phyloP scores from a whole-genome alignment of 2,113 vertebrate species.

The Laterallus jamaicensis region DNA sequence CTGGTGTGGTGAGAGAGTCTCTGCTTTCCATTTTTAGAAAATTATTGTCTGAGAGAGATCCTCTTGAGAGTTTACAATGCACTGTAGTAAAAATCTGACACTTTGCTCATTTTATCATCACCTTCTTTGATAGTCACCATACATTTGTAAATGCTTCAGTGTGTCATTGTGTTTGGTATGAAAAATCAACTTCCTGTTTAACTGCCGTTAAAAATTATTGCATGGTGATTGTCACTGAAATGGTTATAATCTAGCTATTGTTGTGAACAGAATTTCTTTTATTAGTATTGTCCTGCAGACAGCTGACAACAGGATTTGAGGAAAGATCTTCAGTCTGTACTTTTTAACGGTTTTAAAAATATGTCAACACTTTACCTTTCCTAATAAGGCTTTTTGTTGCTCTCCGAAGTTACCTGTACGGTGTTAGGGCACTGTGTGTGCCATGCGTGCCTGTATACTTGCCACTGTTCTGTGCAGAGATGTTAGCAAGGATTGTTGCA shows the following conservation, averaged over 20 bases:
- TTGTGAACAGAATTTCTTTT: background rate
- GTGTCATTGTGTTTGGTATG: background rate
- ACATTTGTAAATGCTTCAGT: background rate
- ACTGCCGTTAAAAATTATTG: background rate
- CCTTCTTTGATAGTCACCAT: background rate
- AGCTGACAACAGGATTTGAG: background rate
- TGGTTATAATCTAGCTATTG: background rate
- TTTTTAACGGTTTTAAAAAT: background rate
- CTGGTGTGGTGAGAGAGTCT: background rate
- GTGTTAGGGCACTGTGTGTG: background rate
- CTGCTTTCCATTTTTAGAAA: conserved; percentile 1
- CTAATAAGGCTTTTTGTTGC: background rate
- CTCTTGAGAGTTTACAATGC: background rate
- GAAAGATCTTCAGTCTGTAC: background rate
- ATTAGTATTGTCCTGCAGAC: background rate
- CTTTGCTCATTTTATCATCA: background rate
- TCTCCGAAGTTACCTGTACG: background rate
- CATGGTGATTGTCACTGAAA: background rate
- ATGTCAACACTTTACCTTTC: background rate
- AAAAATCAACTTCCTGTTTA: background rate
- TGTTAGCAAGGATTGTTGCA: background rate
- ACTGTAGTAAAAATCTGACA: background rate
- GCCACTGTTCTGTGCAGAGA: background rate
- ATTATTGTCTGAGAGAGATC: background rate
- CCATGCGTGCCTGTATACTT: background rate